phyloP scores from a whole-genome alignment of 2,888 invertebrate species.

The Mesoligia furuncula region DNA sequence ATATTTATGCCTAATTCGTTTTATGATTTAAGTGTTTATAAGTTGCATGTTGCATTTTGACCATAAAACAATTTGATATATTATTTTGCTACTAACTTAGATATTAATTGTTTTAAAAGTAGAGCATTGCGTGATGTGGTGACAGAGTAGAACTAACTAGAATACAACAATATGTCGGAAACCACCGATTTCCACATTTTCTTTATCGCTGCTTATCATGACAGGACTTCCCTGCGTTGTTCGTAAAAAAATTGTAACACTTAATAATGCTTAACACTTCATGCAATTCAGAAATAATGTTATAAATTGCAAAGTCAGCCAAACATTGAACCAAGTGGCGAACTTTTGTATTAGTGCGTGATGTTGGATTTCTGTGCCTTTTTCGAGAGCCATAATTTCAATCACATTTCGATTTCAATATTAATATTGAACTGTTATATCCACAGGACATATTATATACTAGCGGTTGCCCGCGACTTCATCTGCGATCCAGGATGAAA shows the following conservation, averaged over 20 bases:
- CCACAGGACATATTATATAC: neutral
- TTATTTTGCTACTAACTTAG: neutral
- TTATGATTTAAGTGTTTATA: neutral
- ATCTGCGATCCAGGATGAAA: too few species aligned
- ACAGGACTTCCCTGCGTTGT: neutral
- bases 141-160: slow-evolving; percentile 25
- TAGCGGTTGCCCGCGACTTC: too few species aligned
- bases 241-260: neutral
- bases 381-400: neutral
- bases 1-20: neutral
- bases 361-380: neutral
- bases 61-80: neutral
- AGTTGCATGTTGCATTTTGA: slow-evolving; percentile 5
- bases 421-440: neutral
- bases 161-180: slow-evolving; percentile 21
- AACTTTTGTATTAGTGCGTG: neutral
- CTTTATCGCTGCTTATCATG: slow-evolving; percentile 33
- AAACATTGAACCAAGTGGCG: neutral
- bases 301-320: neutral
- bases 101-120: slow-evolving; percentile 11
- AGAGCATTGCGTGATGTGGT: slow-evolving; percentile 20
- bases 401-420: neutral
- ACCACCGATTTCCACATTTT: slow-evolving; percentile 31
- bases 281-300: neutral
- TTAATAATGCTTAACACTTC: neutral